Percentiles rank a stretch among this genome's conserved stretches.
Conservation (phyloP, 2,113 vertebrate genomes). For the Alosa alosa region DNA sequence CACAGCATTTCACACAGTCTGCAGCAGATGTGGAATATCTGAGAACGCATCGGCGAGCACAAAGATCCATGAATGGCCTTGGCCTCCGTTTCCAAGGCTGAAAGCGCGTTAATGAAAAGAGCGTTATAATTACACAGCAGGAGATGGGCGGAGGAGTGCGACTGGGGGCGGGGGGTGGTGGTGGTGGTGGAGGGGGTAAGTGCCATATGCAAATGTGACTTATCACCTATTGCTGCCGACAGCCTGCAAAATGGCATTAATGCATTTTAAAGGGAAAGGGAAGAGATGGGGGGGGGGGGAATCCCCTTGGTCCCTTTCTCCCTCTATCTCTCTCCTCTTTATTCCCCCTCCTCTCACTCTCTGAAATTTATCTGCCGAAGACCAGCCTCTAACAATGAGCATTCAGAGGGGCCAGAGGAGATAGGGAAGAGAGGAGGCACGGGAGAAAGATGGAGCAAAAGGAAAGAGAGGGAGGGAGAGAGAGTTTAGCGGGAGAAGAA, state of each 20-base stretch:
- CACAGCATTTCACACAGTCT: background rate
- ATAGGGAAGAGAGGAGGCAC: conserved; percentile 5
- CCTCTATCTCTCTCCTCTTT: conserved; percentile 51
- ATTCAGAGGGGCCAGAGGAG: conserved; percentile 47
- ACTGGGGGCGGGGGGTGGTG: background rate
- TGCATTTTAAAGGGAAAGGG: conserved; percentile 54
- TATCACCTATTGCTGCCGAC: conserved; percentile 61
- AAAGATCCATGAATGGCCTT: conserved; percentile 40
- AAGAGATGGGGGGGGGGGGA: conserved; percentile 46
- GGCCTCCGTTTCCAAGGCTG: conserved; percentile 45
- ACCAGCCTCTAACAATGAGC: conserved; percentile 64
- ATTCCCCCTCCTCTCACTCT: conserved; percentile 41
- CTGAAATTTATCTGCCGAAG: conserved; percentile 68
- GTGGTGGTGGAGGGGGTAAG: background rate
- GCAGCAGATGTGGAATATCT: background rate
- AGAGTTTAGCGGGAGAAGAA: conserved; percentile 23
- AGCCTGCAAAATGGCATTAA: conserved; percentile 62
- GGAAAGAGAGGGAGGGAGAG: conserved; percentile 47
- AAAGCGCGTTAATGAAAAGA: conserved; percentile 61
- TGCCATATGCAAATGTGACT: conserved; percentile 66
- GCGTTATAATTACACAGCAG: conserved; percentile 59
- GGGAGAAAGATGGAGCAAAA: conserved; percentile 14
- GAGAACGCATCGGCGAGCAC: conserved; percentile 6
- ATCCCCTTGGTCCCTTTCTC: conserved; percentile 57
- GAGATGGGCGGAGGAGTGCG: background rate